These are phyloP conservation scores for Girardia tigrina DNA, from an alignment of 2,888 invertebrate genomes.

Conservation along the genomic window DNA sequence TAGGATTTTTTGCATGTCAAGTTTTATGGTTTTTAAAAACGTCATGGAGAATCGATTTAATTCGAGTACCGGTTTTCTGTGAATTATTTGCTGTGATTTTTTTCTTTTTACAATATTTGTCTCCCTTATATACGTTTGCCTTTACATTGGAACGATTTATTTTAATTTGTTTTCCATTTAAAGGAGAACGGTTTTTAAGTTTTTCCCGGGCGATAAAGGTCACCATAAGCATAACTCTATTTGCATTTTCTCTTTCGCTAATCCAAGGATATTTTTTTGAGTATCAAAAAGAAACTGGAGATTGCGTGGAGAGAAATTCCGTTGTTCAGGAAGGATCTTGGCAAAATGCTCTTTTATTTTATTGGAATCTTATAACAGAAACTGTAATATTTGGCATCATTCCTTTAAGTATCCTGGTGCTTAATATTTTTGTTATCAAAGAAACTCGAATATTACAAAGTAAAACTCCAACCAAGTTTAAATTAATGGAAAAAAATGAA, in stretches of 20 bases:
- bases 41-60: conserved; percentile 41
- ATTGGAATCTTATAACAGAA: conserved; percentile 47
- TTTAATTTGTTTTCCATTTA: conserved; percentile 46
- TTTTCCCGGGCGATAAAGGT: conserved; percentile 43
- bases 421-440: conserved; percentile 47
- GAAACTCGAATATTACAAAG: conserved; percentile 40
- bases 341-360: conserved; percentile 41
- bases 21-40: conserved; percentile 42
- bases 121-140: conserved; percentile 46
- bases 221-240: conserved; percentile 40
- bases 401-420: conserved; percentile 45
- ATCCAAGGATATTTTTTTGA: conserved; percentile 47
- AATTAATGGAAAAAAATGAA: conserved; percentile 2
- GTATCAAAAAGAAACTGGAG: conserved; percentile 38
- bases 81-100: conserved; percentile 44
- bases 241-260: conserved; percentile 41
- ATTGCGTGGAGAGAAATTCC: conserved; percentile 40
- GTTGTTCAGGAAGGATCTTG: conserved; percentile 39
- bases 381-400: conserved; percentile 45
- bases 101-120: conserved; percentile 45
- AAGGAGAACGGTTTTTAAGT: conserved; percentile 44
- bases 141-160: conserved; percentile 49
- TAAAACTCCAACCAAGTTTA: not conserved
- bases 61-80: conserved; percentile 44
- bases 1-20: conserved; percentile 44